These are phyloP conservation scores for Xiphias gladius DNA, from an alignment of 2,113 vertebrate species.

Conservation along the genomic window DNA sequence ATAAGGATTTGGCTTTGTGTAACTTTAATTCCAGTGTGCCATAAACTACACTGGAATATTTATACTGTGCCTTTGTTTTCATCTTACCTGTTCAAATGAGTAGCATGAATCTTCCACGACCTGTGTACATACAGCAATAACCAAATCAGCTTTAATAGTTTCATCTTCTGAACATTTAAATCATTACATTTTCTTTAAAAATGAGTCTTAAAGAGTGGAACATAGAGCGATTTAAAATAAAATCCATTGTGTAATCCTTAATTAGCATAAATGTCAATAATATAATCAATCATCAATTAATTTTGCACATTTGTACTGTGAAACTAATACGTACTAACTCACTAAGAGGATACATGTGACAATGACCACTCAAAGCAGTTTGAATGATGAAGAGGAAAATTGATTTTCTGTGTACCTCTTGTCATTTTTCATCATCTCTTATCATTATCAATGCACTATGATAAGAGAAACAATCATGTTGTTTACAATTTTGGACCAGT, in stretches of 20 bases:
- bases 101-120: neutral
- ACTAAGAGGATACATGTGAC: neutral
- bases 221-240: neutral
- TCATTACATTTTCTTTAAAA: neutral
- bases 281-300: too few relatives aligned
- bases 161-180: neutral
- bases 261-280: too few relatives aligned
- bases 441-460: too few relatives aligned
- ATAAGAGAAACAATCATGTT: too few relatives aligned
- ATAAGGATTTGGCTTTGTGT: neutral
- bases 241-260: too few relatives aligned
- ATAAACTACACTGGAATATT: too few relatives aligned
- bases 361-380: neutral
- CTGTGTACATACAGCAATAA: neutral
- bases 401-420: neutral
- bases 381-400: neutral
- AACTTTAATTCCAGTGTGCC: conserved; percentile 10
- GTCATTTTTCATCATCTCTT: too few relatives aligned
- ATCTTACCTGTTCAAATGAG: neutral
- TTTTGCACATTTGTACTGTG: too few relatives aligned
- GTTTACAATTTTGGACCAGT: neutral
- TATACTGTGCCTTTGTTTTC: neutral
- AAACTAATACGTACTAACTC: too few relatives aligned
- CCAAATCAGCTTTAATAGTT: neutral
- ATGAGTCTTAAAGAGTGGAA: neutral